Evolutionary conservation across 2,113 vertebrate species (phyloP), one percentile per base, ranked within the genome.

Genomic region (Melanostigma gelatinosum): DNA sequence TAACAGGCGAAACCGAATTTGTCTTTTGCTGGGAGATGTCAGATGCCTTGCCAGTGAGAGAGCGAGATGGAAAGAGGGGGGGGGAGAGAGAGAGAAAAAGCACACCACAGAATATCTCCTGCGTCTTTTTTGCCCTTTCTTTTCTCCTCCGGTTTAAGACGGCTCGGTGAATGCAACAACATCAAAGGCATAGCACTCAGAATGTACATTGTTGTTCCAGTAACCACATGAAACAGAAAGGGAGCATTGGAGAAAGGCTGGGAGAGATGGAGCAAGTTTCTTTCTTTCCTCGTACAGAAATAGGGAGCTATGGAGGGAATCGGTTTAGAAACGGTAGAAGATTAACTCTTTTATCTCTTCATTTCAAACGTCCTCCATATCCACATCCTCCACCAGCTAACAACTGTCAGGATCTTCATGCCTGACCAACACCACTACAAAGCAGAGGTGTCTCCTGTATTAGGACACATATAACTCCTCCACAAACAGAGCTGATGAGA

Each of bases 161-260:
- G 84, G 91, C 92, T 92, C 92, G 87, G 86, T 89, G 94, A 93
- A 92, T 90, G 86, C 93, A 91, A 82, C 76, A 81, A 93, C 92
- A 93, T 94, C 95, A 95, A 95, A 95, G 93, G 80, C 70, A 88
- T 78, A 83, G 86, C 93, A 89, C 90, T 92, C 85, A 84, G 85
- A 91, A 92, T 94, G 88, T 93, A 90, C 89, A 91, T 93, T 93
- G 93, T 96, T 94, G 93, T 94, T 95, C 94, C 92, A 92, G 88
- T 87, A 91, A 91, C 91, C 91, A 93, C 93, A 94, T 93, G 85
- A 93, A 94, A 92, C 84, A 89, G 90, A 63, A 84, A 87, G 71
- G 27, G 78, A 85, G 78, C 66, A 84, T 77, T 82, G 86, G 83
- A 78, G 85, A 63, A 80, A 83, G 83, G 79, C 83, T 87, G 63